Evolutionary conservation across 2,113 vertebrate species (phyloP).

Genomic region (Grammomys dolichurus): DNA sequence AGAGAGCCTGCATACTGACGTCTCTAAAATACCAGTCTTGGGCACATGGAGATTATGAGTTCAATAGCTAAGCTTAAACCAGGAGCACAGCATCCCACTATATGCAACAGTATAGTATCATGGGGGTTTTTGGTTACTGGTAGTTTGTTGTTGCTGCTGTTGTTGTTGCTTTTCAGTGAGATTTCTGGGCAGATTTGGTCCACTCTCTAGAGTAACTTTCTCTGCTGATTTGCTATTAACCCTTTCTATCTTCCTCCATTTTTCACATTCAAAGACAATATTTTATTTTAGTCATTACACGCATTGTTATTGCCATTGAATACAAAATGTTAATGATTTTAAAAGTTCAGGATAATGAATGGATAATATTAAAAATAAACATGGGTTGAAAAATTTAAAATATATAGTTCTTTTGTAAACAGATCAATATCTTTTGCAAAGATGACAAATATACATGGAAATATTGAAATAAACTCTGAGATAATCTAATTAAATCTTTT

Average conservation of each 20-base stretch:
- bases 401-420: not conserved
- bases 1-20: not conserved
- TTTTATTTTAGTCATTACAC: not conserved
- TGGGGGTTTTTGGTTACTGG: not conserved
- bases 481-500: not conserved
- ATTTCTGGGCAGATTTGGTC: not conserved
- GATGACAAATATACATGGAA: not conserved
- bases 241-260: not conserved
- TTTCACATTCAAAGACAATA: not conserved
- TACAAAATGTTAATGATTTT: not conserved
- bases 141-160: too few relatives aligned
- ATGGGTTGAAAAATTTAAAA: not conserved
- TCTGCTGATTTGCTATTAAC: not conserved
- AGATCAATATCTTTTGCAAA: not conserved
- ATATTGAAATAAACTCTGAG: not conserved
- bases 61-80: not conserved
- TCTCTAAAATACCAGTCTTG: not conserved
- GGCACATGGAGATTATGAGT: not conserved
- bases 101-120: not conserved
- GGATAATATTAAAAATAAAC: not conserved
- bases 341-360: not conserved
- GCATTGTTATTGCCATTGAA: not conserved
- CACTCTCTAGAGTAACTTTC: not conserved
- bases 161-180: not conserved
- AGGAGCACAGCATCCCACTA: not conserved